Evolutionary conservation across 2,888 invertebrate genomes (phyloP), one percentile per base, ranked within the genome.

Genomic region (Ormyrus thymus): DNA sequence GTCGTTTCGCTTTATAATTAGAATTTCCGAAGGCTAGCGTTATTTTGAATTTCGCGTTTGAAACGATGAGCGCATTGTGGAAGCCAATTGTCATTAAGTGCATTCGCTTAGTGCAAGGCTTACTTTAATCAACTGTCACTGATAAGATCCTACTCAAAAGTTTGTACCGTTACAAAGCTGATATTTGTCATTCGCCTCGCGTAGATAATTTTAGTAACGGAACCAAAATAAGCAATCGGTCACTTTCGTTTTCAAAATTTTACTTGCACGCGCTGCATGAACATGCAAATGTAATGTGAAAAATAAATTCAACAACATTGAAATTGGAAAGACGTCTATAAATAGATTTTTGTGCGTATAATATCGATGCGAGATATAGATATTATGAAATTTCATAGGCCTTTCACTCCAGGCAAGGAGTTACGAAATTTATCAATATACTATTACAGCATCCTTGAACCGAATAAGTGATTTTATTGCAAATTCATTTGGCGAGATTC

Each of bases 391-490:
- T 53, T 50, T 11, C 1, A 13, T 13, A 45, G 10, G 10, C 61
- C 71, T 72, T 61, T 62, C 61, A 55, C 62, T 62, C 15, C 43
- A 8, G 13, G 8, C n/a, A 6, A 72, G 50, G 7, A 64, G 50
- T 64, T 64, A 15, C n/a, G 64, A 64, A 64, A 64, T 64, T 45
- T 9, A 10, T 13, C 45, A 61, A 61, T 61, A 61, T 6, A 58
- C 7, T 29, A 3, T 29, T 29, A 29, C 29, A 29, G 29, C 29
- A 29, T 29, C 29, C 29, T 29, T 29, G 29, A 29, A 29, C 29
- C 4, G 29, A 29, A 29, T 29, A 29, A 29, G 29, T 29, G 29
- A 29, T 4, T 29, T 29, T 29, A 29, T 29, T 29, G 29, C 29
- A 29, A 29, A 29, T 29, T 29, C 29, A 29, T 29, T 29, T 29